Conservation (phyloP, 2,113 vertebrate genomes). For the Nycticebus coucang region DNA sequence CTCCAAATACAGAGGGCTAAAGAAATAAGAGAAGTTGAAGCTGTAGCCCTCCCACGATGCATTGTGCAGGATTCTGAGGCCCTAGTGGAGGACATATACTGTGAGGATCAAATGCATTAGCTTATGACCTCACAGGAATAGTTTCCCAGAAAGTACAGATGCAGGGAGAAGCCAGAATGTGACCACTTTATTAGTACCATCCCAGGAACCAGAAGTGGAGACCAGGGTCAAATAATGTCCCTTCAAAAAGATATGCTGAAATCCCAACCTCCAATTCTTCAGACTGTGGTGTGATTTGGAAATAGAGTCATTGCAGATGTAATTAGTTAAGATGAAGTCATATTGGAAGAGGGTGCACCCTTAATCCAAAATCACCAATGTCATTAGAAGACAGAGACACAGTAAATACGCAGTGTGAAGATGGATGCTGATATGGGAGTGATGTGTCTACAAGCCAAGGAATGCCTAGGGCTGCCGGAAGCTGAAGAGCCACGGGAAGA, state of each 20-base stretch:
- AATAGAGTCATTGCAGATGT: not conserved
- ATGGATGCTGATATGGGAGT: no score
- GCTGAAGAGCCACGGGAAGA: not conserved
- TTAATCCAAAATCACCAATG: not conserved
- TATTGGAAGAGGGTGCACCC: not conserved
- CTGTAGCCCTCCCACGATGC: not conserved
- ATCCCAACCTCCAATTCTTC: not conserved
- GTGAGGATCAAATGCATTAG: not conserved
- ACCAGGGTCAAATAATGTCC: not conserved
- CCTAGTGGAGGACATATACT: not conserved
- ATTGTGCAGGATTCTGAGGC: not conserved
- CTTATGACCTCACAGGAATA: not conserved
- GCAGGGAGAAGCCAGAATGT: not conserved
- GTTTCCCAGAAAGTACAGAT: not conserved
- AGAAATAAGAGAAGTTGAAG: not conserved
- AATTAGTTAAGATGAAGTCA: not conserved
- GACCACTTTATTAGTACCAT: not conserved
- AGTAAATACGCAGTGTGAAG: not conserved
- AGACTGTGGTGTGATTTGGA: not conserved
- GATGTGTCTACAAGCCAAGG: not conserved
- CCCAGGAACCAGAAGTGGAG: not conserved
- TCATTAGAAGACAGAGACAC: not conserved
- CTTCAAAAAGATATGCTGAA: not conserved
- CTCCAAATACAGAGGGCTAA: not conserved
- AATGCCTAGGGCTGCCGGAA: not conserved